Conservation (phyloP, 2,888 invertebrate species). For the Kuschelorhynchus macadamiae region DNA sequence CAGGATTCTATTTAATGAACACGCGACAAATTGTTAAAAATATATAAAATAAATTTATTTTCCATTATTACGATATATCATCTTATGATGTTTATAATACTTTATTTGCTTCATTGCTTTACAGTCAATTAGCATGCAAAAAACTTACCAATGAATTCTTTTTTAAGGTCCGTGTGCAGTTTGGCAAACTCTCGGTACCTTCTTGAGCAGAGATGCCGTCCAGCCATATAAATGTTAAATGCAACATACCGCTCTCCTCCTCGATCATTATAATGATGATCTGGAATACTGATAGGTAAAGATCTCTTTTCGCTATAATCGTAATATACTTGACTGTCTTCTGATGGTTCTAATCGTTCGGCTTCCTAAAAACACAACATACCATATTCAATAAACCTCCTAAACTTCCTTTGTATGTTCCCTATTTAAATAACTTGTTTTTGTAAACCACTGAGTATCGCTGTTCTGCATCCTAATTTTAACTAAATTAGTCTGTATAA, state of each 20-base stretch:
- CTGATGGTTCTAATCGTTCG: slow-evolving; percentile 86
- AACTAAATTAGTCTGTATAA: no score
- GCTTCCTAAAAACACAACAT: slow-evolving; percentile 77
- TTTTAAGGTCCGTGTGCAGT: slow-evolving; percentile 88
- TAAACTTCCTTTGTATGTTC: neutral
- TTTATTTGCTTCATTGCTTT: no score
- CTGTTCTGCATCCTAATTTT: no score
- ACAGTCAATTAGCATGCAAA: no score
- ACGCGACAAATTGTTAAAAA: no score
- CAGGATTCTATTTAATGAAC: no score
- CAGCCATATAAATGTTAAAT: slow-evolving; percentile 99
- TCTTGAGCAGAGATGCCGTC: slow-evolving; percentile 95
- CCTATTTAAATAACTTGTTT: no score
- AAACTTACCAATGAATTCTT: slow-evolving; percentile 86
- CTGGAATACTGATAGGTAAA: slow-evolving; percentile 91
- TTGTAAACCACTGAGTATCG: no score
- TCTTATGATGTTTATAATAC: no score
- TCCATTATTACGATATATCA: no score
- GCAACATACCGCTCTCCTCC: slow-evolving; percentile 93
- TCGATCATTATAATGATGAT: slow-evolving; percentile 91
- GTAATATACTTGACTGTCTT: slow-evolving; percentile 85
- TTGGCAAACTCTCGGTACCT: slow-evolving; percentile 96
- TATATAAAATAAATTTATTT: no score
- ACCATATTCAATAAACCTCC: neutral
- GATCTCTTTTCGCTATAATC: slow-evolving; percentile 97